A percentile compares a stretch with the other conserved stretches of the same genome.
phyloP scores from a whole-genome alignment of 2,888 invertebrate genomes.

The Gordius sp. region DNA sequence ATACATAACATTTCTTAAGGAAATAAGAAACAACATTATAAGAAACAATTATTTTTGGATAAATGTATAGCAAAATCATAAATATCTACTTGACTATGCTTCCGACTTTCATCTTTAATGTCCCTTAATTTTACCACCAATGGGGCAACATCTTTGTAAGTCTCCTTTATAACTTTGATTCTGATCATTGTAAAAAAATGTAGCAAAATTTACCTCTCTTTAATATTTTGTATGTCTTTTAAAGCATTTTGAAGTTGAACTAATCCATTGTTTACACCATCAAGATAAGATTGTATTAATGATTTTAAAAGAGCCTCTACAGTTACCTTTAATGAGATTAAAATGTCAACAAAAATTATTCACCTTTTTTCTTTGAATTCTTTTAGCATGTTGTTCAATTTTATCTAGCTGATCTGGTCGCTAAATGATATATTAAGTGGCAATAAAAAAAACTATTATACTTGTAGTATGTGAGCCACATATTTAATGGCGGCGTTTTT shows the following conservation, averaged over 20 bases:
- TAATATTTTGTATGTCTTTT: slow-evolving; percentile 45
- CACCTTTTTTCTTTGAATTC: slow-evolving; percentile 33
- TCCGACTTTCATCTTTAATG: slow-evolving; percentile 66
- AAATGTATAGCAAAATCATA: slow-evolving; percentile 18
- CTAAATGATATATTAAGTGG: too few relatives aligned
- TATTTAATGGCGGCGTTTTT: slow-evolving; percentile 8
- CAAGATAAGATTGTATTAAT: slow-evolving; percentile 89
- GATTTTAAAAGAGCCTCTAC: slow-evolving; percentile 81
- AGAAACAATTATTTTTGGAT: slow-evolving; percentile 17
- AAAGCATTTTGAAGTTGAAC: slow-evolving; percentile 60
- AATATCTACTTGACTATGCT: slow-evolving; percentile 48
- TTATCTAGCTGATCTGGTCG: slow-evolving; percentile 73
- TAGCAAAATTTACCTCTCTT: slow-evolving; percentile 34
- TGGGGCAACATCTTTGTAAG: slow-evolving; percentile 48
- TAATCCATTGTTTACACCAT: slow-evolving; percentile 74
- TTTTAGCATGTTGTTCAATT: slow-evolving; percentile 32
- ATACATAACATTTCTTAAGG: too few relatives aligned
- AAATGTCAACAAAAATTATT: not conserved
- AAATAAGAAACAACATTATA: too few relatives aligned
- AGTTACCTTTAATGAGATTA: slow-evolving; percentile 38
- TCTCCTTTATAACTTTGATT: slow-evolving; percentile 46
- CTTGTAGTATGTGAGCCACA: not conserved
- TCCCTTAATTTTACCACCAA: slow-evolving; percentile 52
- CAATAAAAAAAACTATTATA: too few relatives aligned
- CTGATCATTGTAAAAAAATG: slow-evolving; percentile 30